Percentiles rank a stretch among this genome's conserved stretches.
Evolutionary conservation across 2,888 invertebrate species (phyloP).

Genomic region (Aspidapion aeneum): DNA sequence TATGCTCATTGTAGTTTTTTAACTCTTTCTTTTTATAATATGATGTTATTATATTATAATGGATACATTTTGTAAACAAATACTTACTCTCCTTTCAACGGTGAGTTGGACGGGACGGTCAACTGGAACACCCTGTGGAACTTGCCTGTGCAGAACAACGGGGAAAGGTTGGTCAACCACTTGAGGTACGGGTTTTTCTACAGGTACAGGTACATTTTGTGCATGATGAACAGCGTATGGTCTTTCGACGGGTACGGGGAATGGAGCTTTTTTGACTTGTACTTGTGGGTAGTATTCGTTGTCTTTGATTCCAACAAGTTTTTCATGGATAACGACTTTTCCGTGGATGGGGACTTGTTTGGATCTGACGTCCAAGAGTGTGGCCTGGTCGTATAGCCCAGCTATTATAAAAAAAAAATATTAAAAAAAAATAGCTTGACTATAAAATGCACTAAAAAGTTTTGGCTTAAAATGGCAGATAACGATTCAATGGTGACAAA

Average conservation of each 20-base stretch:
- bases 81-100: neutral
- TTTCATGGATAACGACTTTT: neutral
- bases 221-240: neutral
- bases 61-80: no score
- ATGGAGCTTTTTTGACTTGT: neutral
- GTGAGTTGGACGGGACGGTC: neutral
- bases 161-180: neutral
- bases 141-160: neutral
- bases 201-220: neutral
- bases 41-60: no score
- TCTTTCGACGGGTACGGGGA: neutral
- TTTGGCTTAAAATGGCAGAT: no score
- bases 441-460: no score
- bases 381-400: neutral
- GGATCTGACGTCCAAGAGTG: neutral
- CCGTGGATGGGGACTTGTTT: neutral
- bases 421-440: no score
- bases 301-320: neutral
- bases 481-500: no score
- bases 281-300: neutral
- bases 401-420: neutral
- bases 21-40: no score
- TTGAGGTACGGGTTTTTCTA: neutral
- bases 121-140: neutral
- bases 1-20: no score